phyloP scores from a whole-genome alignment of 1,140 invertebrate species.

The Elymnias hypermnestra region DNA sequence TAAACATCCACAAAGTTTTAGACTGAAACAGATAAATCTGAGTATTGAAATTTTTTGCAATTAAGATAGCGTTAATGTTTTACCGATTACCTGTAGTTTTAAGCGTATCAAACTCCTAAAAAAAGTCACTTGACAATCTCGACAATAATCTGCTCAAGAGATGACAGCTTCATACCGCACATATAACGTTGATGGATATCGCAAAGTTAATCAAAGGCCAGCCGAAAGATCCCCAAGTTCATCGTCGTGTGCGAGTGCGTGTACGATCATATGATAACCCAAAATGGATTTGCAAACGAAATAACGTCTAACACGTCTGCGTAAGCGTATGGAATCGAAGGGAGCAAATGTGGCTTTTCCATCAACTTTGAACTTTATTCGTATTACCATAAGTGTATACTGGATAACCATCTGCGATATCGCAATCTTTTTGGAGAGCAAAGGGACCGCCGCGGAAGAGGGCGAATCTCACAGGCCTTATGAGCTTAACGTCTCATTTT shows the following conservation, averaged over 20 bases:
- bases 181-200: constrained; percentile 2
- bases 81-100: too few relatives aligned
- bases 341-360: background rate
- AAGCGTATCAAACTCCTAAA: too few relatives aligned
- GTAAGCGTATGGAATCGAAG: constrained; percentile 6
- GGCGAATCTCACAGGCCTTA: constrained; percentile 17
- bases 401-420: background rate
- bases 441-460: constrained; percentile 23
- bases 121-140: constrained; percentile 7
- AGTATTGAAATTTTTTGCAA: too few relatives aligned
- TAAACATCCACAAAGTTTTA: too few relatives aligned
- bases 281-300: constrained; percentile 19
- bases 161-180: constrained; percentile 12
- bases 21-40: too few relatives aligned
- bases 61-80: too few relatives aligned
- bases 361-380: constrained; percentile 1
- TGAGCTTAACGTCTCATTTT: constrained; percentile 16
- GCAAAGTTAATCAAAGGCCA: constrained; percentile 30
- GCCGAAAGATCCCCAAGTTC: constrained; percentile 31
- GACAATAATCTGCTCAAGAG: constrained; percentile 13
- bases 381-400: background rate
- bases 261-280: constrained; percentile 25
- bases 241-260: constrained; percentile 31
- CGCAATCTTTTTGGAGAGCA: constrained; percentile 10
- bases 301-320: constrained; percentile 16